Percentiles rank a stretch among this genome's conserved stretches.
These are phyloP conservation scores for Chauna torquata DNA, from an alignment of 2,113 vertebrate species.

Conservation along the genomic window DNA sequence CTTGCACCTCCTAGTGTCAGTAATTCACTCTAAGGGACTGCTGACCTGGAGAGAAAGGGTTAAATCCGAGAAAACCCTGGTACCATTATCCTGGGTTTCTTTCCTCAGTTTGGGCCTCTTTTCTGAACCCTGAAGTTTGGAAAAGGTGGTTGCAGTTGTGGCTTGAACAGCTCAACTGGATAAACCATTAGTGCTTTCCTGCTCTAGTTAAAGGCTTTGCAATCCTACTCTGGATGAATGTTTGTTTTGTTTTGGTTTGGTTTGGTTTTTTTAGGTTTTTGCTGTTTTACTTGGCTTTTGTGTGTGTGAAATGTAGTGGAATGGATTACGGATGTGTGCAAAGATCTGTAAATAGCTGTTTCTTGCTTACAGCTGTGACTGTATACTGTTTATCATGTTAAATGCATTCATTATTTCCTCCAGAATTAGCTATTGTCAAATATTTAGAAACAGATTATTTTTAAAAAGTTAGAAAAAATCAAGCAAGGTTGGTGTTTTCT, in stretches of 20 bases:
- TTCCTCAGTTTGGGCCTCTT: neutral
- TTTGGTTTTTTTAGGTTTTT: neutral
- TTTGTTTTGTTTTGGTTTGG: neutral
- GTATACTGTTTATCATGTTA: neutral
- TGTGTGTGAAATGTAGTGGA: neutral
- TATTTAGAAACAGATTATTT: neutral
- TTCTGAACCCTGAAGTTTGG: neutral
- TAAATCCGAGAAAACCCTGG: neutral
- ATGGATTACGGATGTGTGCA: slow-evolving; percentile 14
- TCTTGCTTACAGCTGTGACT: slow-evolving; percentile 18
- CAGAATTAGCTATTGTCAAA: neutral
- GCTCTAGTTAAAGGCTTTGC: neutral
- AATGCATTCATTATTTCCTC: slow-evolving; percentile 2
- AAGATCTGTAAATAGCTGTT: slow-evolving; percentile 33
- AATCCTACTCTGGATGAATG: neutral
- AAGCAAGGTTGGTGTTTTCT: neutral
- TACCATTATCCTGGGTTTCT: neutral
- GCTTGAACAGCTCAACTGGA: neutral
- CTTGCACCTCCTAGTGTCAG: neutral
- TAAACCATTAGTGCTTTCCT: neutral
- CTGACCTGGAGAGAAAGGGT: neutral
- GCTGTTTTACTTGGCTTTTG: slow-evolving; percentile 17
- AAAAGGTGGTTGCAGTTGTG: neutral
- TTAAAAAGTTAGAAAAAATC: neutral
- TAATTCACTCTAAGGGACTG: neutral